These are phyloP conservation scores for Falco peregrinus DNA, from an alignment of 2,797 vertebrate genomes.

Conservation along the genomic window DNA sequence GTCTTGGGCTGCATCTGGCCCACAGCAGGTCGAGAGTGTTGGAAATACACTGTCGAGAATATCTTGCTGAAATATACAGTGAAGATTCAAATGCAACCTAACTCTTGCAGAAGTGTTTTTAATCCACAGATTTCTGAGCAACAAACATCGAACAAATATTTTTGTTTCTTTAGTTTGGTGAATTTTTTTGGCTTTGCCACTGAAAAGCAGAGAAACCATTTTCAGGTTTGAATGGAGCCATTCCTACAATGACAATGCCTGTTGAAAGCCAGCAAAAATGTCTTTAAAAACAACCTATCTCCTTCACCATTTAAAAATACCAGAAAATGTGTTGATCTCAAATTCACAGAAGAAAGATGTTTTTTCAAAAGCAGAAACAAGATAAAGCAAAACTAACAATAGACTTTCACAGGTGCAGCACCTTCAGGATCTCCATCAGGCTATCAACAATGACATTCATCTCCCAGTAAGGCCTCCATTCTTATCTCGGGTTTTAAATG, in stretches of 20 bases:
- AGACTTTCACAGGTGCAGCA: neutral
- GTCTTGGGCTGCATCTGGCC: neutral
- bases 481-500: neutral
- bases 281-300: neutral
- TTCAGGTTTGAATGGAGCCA: neutral
- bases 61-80: neutral
- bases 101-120: neutral
- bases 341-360: neutral
- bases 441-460: accelerated
- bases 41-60: neutral
- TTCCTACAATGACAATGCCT: neutral
- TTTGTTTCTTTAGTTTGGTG: neutral
- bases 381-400: neutral
- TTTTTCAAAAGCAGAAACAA: neutral
- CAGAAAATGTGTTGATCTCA: neutral
- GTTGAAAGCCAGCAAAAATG: neutral
- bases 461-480: neutral
- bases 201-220: neutral
- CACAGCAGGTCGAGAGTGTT: neutral
- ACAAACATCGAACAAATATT: neutral
- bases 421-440: neutral
- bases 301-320: neutral
- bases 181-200: neutral
- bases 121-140: neutral
- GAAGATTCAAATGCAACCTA: neutral